These are phyloP conservation scores for Thera britannica DNA, from an alignment of 2,888 invertebrate genomes.

Conservation along the genomic window DNA sequence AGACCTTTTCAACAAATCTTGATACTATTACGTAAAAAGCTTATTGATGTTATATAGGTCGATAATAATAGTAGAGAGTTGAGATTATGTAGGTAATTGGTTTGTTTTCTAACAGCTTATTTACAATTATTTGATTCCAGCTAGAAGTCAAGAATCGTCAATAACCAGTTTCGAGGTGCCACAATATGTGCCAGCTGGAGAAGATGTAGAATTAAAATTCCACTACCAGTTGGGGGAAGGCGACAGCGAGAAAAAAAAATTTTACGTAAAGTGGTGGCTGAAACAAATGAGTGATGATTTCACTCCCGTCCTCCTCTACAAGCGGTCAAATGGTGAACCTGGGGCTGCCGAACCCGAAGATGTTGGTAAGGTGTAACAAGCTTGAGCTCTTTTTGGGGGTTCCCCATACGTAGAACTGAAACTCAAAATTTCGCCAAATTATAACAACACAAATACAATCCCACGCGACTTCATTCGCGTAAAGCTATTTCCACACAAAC, in stretches of 20 bases:
- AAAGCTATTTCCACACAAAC: too few relatives aligned
- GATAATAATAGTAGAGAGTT: too few relatives aligned
- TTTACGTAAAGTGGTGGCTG: conserved; percentile 75
- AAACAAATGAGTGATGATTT: conserved; percentile 52
- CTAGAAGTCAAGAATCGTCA: conserved; percentile 53
- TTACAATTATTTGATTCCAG: conserved; percentile 49
- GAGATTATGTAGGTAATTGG: too few relatives aligned
- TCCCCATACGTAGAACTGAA: too few relatives aligned
- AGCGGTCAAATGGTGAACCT: conserved; percentile 53
- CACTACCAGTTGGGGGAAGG: conserved; percentile 46
- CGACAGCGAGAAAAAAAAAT: conserved; percentile 44
- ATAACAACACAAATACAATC: too few relatives aligned
- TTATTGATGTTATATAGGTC: too few relatives aligned
- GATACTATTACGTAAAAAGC: too few relatives aligned
- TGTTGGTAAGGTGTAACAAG: conserved; percentile 49
- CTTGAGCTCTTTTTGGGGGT: too few relatives aligned
- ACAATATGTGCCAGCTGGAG: conserved; percentile 53
- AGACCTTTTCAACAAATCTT: too few relatives aligned
- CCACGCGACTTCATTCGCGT: too few relatives aligned
- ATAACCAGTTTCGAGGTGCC: conserved; percentile 71
- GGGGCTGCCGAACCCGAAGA: conserved; percentile 48
- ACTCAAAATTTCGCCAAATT: too few relatives aligned
- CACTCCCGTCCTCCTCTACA: conserved; percentile 57
- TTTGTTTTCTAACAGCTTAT: too few relatives aligned
- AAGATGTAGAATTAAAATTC: conserved; percentile 61